Evolutionary conservation across 2,113 vertebrate genomes (phyloP), one percentile per base, ranked within the genome.

Genomic region (Crypturellus undulatus): DNA sequence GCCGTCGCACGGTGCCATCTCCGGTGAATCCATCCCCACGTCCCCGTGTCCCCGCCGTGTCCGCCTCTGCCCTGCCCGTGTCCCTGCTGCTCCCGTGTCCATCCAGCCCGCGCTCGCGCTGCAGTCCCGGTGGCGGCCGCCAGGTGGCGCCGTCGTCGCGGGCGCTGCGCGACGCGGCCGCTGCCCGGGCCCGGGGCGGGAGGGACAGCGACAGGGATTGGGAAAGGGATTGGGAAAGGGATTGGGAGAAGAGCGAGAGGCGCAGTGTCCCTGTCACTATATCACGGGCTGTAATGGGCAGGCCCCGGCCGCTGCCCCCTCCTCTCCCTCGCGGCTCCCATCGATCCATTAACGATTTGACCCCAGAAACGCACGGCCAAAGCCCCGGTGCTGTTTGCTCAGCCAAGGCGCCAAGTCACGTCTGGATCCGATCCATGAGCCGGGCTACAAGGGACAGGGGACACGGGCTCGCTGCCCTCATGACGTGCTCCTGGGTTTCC

Each of bases 331-430:
- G 4, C 0, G 0, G 65, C 60, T 84, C 83, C 79, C 72, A 58
- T 89, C 18, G 92, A 95, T 93, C 92, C 80, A 75, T 67, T 90
- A 81, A 94, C 83, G 80, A 95, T 95, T 92, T 75, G 86, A 85
- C 94, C 80, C 38, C 89, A 87, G 56, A 92, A 67, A 67, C 89
- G 64, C 93, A 92, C 95, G 88, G 95, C 83, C 91, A 15, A 94
- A 96, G 92, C 94, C 92, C 76, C 92, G 83, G 86, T 94, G 90
- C 90, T 69, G 90, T 95, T 95, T 90, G 82, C 83, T 93, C 92
- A 56, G 90, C 90, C 54, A 93, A 63, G 90, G 92, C 11, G 77
- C 92, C 89, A 60, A 34, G 60, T 84, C 86, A 38, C 69, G 89
- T 92, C 52, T 90, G 28, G 49, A 67, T 64, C 92, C 94, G 94